Evolutionary conservation across 2,113 vertebrate species (phyloP).

Genomic region (Columba livia): DNA sequence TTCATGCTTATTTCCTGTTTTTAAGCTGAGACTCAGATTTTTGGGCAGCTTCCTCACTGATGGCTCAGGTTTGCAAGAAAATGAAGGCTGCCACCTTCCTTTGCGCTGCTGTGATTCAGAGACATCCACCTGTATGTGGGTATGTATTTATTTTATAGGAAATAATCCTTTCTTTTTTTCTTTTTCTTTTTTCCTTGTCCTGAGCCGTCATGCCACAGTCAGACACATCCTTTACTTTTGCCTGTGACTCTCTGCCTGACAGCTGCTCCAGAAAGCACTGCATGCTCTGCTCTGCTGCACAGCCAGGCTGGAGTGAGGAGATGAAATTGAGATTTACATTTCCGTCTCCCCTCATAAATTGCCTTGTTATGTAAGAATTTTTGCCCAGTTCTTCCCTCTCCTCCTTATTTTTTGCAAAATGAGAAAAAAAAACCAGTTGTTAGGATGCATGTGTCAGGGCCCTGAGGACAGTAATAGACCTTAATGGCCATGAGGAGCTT

Average conservation of each 20-base stretch:
- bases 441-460: background rate
- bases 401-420: background rate
- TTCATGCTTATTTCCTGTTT: background rate
- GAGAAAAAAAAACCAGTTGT: background rate
- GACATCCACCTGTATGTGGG: background rate
- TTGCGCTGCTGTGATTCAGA: background rate
- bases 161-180: background rate
- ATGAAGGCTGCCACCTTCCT: background rate
- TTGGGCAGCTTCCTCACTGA: background rate
- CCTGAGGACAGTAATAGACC: background rate
- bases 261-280: background rate
- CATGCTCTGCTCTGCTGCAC: background rate
- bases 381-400: background rate
- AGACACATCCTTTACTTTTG: background rate
- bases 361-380: background rate
- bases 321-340: background rate
- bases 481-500: no score
- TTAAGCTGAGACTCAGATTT: background rate
- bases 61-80: background rate
- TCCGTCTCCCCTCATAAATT: background rate
- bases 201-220: no score
- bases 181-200: background rate
- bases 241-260: background rate
- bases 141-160: background rate
- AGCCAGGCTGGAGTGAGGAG: background rate